Evolutionary conservation across 2,888 invertebrate species (phyloP).

Genomic region (Neria commutata): DNA sequence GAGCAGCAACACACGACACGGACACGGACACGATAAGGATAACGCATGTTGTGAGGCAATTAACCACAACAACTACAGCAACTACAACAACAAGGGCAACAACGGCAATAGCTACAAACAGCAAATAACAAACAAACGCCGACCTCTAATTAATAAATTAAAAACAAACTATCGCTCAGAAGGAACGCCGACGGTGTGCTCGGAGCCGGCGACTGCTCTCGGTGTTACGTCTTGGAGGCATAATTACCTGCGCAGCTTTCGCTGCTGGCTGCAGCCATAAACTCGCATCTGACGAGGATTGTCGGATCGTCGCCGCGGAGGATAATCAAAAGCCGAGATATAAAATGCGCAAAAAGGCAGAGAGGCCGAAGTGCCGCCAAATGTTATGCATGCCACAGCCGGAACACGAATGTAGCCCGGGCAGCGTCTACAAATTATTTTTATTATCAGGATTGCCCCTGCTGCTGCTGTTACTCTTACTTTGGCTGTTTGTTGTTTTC

Average conservation of each 20-base stretch:
- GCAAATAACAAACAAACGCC: constrained; percentile 44
- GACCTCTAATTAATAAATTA: constrained; percentile 60
- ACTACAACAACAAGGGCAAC: neutral
- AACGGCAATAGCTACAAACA: constrained; percentile 9
- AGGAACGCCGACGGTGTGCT: neutral
- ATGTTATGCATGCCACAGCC: neutral
- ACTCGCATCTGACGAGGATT: neutral
- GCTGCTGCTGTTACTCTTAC: too few species aligned
- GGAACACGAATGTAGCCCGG: neutral
- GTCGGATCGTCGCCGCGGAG: neutral
- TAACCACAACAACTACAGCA: constrained; percentile 23
- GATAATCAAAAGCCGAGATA: constrained; percentile 11
- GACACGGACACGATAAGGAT: constrained; percentile 40
- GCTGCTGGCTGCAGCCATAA: neutral
- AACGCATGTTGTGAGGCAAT: constrained; percentile 56
- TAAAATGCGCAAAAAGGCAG: neutral
- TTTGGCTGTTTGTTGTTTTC: neutral
- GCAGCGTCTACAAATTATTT: neutral
- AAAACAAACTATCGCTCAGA: constrained; percentile 40
- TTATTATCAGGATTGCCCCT: too few species aligned
- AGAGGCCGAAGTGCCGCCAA: neutral
- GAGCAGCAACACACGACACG: constrained; percentile 30
- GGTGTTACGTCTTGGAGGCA: neutral
- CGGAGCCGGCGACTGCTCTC: neutral
- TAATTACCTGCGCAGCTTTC: neutral